Percentiles rank a stretch among this genome's conserved stretches.
Evolutionary conservation across 2,797 vertebrate genomes (phyloP).

Genomic region (Poecilia wingei): DNA sequence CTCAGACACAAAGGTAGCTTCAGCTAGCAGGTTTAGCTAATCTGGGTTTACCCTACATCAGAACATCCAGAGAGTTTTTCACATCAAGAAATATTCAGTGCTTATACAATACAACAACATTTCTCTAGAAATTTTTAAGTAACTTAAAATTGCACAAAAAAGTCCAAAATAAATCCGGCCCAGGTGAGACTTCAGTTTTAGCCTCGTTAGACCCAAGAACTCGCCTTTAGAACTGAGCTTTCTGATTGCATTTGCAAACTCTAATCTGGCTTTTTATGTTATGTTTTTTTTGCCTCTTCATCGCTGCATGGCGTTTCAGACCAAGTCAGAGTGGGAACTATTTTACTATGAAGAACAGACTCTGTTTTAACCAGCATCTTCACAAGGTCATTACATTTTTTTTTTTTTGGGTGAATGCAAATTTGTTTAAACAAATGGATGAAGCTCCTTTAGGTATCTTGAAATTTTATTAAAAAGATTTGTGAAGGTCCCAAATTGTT

Average conservation of each 20-base stretch:
- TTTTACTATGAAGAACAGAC: background rate
- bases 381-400: background rate
- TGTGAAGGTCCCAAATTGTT: too few species aligned
- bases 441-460: background rate
- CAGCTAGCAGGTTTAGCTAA: too few species aligned
- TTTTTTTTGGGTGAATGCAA: background rate
- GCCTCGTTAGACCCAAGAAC: background rate
- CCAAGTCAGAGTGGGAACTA: background rate
- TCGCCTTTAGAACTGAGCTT: background rate
- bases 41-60: too few species aligned
- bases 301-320: background rate
- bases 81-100: too few species aligned
- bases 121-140: too few species aligned
- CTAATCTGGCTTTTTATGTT: background rate
- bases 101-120: too few species aligned
- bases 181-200: background rate
- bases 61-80: too few species aligned
- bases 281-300: background rate
- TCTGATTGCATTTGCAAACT: background rate
- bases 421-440: background rate
- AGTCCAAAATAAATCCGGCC: too few species aligned
- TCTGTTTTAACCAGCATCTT: background rate
- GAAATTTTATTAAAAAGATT: background rate
- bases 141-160: too few species aligned
- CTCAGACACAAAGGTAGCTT: too few species aligned